Conservation (phyloP, 1,140 invertebrate species). For the Stegodyphus mimosarum region DNA sequence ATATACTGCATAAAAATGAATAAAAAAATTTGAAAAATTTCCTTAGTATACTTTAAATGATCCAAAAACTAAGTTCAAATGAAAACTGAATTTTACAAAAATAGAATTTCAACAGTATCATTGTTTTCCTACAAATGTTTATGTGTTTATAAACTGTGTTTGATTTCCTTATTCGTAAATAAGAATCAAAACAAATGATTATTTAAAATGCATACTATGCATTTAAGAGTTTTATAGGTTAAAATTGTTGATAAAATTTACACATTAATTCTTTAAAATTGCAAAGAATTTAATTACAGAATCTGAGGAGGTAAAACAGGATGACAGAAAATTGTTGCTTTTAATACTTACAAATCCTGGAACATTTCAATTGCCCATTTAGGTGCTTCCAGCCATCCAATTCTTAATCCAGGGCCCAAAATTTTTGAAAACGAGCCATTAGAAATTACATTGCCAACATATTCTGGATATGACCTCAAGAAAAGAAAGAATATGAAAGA, state of each 20-base stretch:
- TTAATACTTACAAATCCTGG: conserved; percentile 29
- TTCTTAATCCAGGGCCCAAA: conserved; percentile 74
- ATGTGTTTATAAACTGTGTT: too few relatives aligned
- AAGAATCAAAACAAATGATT: too few relatives aligned
- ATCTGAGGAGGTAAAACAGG: neutral
- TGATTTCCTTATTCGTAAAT: too few relatives aligned
- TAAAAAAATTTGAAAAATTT: too few relatives aligned
- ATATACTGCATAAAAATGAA: too few relatives aligned
- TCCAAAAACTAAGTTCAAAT: too few relatives aligned
- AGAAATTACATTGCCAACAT: conserved; percentile 74
- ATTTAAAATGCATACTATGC: too few relatives aligned
- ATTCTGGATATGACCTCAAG: conserved; percentile 62
- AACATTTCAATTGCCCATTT: conserved; percentile 62
- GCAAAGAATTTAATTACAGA: too few relatives aligned
- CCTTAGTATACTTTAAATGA: too few relatives aligned
- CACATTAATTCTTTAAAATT: too few relatives aligned
- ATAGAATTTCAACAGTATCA: neutral
- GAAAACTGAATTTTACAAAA: neutral
- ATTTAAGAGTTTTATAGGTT: too few relatives aligned
- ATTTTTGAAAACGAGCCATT: conserved; percentile 79
- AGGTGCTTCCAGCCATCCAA: conserved; percentile 77
- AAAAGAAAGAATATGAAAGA: neutral
- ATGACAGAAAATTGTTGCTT: neutral
- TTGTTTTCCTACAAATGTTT: neutral
- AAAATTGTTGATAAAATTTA: too few relatives aligned